phyloP scores from a whole-genome alignment of 2,888 invertebrate species.

The Ormyrus thymus region DNA sequence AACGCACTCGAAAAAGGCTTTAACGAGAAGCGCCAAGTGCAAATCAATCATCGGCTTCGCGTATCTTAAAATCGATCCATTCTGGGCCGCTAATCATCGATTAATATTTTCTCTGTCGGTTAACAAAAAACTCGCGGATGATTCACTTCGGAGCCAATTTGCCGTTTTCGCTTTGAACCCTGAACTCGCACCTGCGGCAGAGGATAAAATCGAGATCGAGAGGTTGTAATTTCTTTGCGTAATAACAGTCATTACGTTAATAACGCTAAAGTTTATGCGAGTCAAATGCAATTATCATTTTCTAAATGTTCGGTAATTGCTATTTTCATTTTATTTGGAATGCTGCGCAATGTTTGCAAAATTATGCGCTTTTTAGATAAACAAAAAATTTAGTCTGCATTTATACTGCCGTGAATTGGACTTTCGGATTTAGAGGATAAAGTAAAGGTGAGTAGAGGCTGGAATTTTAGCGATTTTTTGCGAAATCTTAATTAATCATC shows the following conservation, averaged over 20 bases:
- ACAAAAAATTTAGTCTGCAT: not conserved
- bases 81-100: conserved; percentile 21
- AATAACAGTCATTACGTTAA: conserved; percentile 51
- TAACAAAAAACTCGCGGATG: conserved; percentile 8
- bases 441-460: too few species aligned
- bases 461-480: not conserved
- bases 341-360: not conserved
- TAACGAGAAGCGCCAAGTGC: conserved; percentile 27
- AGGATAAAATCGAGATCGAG: conserved; percentile 48
- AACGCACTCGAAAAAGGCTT: conserved; percentile 1
- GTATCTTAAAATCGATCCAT: conserved; percentile 42
- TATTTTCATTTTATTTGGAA: not conserved
- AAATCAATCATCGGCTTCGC: conserved; percentile 45
- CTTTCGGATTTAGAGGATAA: too few species aligned
- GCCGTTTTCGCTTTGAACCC: conserved; percentile 34
- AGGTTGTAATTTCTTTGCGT: conserved; percentile 50
- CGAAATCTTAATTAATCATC: conserved; percentile 9
- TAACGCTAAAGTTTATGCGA: conserved; percentile 22
- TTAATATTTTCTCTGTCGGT: conserved; percentile 44
- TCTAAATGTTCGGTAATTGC: conserved; percentile 26
- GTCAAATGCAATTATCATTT: conserved; percentile 36
- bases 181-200: conserved; percentile 41
- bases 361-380: not conserved
- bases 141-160: conserved; percentile 43
- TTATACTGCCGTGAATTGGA: too few species aligned